Evolutionary conservation across 1,140 invertebrate genomes (phyloP), one percentile per base, ranked within the genome.

Genomic region (Leptinotarsa defecta): DNA sequence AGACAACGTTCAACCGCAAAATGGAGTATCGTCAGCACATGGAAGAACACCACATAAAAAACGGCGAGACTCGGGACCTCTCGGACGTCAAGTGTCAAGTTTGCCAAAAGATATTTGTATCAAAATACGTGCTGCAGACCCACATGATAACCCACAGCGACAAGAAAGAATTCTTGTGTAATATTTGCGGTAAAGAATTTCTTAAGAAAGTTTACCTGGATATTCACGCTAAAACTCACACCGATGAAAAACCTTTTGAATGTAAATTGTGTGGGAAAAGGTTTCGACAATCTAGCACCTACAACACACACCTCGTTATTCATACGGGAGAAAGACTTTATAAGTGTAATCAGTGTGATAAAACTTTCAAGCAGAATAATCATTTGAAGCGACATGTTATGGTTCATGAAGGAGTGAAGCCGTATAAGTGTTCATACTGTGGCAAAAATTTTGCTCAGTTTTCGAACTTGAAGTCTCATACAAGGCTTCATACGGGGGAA

Each of bases 61-160:
- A 86, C 73, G 77, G 52, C 77, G 48, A 75, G 77, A 70, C 76
- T 73, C 65, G 77, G 74, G 67, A 74, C 8, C 17, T 27, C 17
- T 61, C n/a, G 11, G 69, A 81, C 74, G 68, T 73, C 77, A 17
- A 80, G 8, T 86, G 85, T 74, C 80, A 83, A 63, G 81, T 84
- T 78, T 86, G 85, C 76, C 79, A 80, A 17, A 83, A 83, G 70
- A 87, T 87, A 20, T 90, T 91, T 82, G 87, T 87, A 0, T 88
- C 88, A 75, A 87, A 89, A 34, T 87, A 88, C 75, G 89, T 89
- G 69, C 82, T 91, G 48, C 88, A 87, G 69, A 87, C 88, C 19
- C 91, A 92, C 79, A 87, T 89, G 84, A 86, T 88, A 84, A 87
- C 89, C 19, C 90, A 91, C 78, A 87, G 84, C 19, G 87, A 87